phyloP scores from a whole-genome alignment of 2,797 vertebrate species.

The Macroramphosus scolopax region DNA sequence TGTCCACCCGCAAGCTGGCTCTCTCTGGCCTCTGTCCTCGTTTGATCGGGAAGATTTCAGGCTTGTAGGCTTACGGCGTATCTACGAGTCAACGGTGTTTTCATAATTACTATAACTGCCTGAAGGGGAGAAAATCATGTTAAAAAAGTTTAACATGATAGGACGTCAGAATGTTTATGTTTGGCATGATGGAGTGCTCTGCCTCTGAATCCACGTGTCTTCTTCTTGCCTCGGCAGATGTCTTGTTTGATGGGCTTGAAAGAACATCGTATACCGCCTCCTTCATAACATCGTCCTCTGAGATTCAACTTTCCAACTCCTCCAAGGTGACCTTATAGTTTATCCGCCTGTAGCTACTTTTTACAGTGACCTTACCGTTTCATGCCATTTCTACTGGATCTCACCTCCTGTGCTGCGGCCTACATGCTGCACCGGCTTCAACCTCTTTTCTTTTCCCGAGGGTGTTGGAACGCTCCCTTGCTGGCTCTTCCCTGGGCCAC shows the following conservation, averaged over 20 bases:
- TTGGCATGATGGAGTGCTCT: constrained; percentile 20
- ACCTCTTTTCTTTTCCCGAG: constrained; percentile 33
- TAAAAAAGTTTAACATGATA: background rate
- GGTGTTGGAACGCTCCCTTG: constrained; percentile 22
- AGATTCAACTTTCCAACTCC: constrained; percentile 42
- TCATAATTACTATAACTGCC: no score
- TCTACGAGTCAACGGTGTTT: no score
- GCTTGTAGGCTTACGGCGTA: no score
- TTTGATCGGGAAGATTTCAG: no score
- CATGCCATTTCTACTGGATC: constrained; percentile 15
- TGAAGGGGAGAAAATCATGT: no score
- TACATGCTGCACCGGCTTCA: constrained; percentile 8
- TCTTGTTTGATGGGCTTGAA: constrained; percentile 40
- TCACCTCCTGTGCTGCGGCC: constrained; percentile 15
- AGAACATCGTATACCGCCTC: constrained; percentile 30
- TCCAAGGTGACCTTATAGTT: constrained; percentile 33
- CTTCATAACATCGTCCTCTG: constrained; percentile 30
- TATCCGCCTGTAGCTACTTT: constrained; percentile 33
- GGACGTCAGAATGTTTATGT: constrained; percentile 20
- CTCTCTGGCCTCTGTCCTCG: no score
- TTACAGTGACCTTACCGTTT: constrained; percentile 33
- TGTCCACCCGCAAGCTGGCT: no score
- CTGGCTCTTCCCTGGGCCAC: constrained; percentile 13
- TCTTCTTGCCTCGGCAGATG: constrained; percentile 34
- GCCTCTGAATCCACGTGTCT: no score